Evolutionary conservation across 2,113 vertebrate species (phyloP).

Genomic region (Athene cunicularia): DNA sequence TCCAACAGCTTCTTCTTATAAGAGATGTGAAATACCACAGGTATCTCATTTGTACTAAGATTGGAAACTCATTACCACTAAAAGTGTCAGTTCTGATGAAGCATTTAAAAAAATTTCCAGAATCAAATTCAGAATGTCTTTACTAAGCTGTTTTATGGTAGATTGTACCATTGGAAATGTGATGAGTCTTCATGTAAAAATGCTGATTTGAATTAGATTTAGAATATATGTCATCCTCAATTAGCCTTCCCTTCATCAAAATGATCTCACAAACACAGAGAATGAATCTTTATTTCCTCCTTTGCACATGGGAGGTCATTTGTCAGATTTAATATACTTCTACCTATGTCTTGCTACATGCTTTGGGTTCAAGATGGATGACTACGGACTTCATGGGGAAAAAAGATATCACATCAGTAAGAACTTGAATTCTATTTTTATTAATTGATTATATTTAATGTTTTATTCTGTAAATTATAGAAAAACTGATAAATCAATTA

Average conservation of each 20-base stretch:
- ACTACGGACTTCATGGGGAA: slow-evolving; percentile 44
- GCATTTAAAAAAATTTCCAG: slow-evolving; percentile 69
- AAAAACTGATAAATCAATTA: not conserved
- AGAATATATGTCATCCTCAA: slow-evolving; percentile 83
- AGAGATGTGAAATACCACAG: slow-evolving; percentile 45
- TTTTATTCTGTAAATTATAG: not conserved
- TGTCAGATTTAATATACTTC: slow-evolving; percentile 85
- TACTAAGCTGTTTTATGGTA: slow-evolving; percentile 79
- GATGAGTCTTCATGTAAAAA: slow-evolving; percentile 86
- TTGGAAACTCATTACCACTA: slow-evolving; percentile 71
- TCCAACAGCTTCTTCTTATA: not conserved
- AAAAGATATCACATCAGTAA: slow-evolving; percentile 24
- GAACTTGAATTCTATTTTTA: slow-evolving; percentile 59
- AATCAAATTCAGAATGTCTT: slow-evolving; percentile 79
- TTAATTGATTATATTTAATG: slow-evolving; percentile 8
- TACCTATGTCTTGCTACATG: slow-evolving; percentile 79
- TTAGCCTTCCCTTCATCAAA: slow-evolving; percentile 84
- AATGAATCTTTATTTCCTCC: slow-evolving; percentile 87
- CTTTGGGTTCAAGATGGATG: slow-evolving; percentile 78
- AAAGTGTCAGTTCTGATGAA: slow-evolving; percentile 77
- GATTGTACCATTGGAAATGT: slow-evolving; percentile 75
- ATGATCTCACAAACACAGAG: slow-evolving; percentile 82
- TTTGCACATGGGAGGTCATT: slow-evolving; percentile 85
- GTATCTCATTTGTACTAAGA: slow-evolving; percentile 56
- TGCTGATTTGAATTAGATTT: slow-evolving; percentile 86